Conservation (phyloP, 2,113 vertebrate genomes). For the Dendrocopos noguchii region DNA sequence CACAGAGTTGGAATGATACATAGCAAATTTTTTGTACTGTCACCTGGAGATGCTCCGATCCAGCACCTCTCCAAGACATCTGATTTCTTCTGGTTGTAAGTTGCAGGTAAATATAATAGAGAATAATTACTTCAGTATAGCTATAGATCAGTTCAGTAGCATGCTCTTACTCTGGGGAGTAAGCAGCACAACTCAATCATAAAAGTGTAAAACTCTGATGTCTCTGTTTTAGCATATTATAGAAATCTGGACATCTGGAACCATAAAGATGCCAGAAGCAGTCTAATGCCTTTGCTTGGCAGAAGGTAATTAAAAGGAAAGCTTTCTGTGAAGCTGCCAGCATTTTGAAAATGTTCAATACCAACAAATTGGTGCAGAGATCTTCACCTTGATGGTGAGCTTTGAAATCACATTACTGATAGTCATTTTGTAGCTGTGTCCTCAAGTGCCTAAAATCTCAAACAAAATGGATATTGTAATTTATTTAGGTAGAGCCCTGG, state of each 20-base stretch:
- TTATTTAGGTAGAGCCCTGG: not conserved
- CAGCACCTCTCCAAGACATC: not conserved
- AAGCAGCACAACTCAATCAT: not conserved
- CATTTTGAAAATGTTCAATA: not conserved
- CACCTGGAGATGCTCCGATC: not conserved
- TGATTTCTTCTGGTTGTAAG: not conserved
- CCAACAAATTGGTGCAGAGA: not conserved
- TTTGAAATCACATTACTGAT: not conserved
- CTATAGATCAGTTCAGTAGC: not conserved
- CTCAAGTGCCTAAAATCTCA: not conserved
- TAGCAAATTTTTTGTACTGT: not conserved
- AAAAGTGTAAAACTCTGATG: not conserved
- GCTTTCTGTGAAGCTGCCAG: not conserved
- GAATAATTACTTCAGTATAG: not conserved
- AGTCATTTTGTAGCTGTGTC: not conserved
- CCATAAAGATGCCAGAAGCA: constrained; percentile 36
- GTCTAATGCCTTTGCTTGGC: constrained; percentile 19
- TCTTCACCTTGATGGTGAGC: not conserved
- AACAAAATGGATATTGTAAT: not conserved
- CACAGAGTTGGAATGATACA: not conserved
- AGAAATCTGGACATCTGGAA: constrained; percentile 57
- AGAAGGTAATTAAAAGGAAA: constrained; percentile 26
- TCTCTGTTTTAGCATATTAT: not conserved
- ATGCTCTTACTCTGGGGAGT: not conserved
- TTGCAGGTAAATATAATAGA: not conserved